Evolutionary conservation across 2,797 vertebrate species (phyloP), one percentile per base, ranked within the genome.

Genomic region (Eidolon dupreanum): DNA sequence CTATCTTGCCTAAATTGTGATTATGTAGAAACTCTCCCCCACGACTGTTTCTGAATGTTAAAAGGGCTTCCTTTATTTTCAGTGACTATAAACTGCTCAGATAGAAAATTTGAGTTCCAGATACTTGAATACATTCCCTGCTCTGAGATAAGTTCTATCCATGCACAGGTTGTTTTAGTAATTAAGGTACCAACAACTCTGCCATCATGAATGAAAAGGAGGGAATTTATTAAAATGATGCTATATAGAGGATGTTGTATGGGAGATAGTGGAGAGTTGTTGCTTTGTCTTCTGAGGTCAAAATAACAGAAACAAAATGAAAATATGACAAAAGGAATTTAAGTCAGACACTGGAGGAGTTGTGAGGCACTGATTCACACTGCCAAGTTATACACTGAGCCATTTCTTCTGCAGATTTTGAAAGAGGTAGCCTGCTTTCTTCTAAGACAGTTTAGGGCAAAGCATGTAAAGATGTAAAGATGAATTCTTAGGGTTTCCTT

Each of bases 111-210:
- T 93, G 95, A 49, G 96, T 92, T 97, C 95, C 97, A 97, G 81
- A 93, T 57, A 95, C 68, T 81, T 97, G 92, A 94, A 93, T 97
- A 94, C 36, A 94, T 97, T 93, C 68, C 96, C 88, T 90, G 75
- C 75, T 93, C 88, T 89, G 90, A 97, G 94, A 93, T 97, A 96
- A 96, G 88, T 96, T 95, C 92, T 93, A 94, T 89, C 95, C 88
- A 97, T 95, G 97, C 96, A 97, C 94, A 97, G 89, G 90, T 57
- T 95, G 71, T 84, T 97, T 97, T 92, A 95, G 36, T 96, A 97
- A 97, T 97, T 97, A 97, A 96, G 95, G 94, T 79, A 95, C 87
- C 53, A 96, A 94, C 79, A 90, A 71, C 38, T 16, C 70, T 87
- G 84, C 88, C 66, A 82, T 57, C 28, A 46, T 92, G 81, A 97